phyloP scores from a whole-genome alignment of 2,888 invertebrate genomes.

The Mimas tiliae region DNA sequence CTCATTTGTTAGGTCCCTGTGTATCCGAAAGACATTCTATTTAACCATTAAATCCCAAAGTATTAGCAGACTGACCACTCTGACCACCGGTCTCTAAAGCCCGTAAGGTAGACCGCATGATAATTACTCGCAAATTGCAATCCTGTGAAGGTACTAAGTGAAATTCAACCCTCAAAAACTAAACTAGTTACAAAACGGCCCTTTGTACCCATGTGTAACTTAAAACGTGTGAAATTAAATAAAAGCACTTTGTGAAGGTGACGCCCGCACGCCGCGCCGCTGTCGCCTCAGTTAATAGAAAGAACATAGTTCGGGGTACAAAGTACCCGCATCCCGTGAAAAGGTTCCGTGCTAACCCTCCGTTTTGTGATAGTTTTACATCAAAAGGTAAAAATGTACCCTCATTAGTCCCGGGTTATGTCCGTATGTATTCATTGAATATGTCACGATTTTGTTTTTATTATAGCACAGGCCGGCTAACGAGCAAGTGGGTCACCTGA shows the following conservation, averaged over 20 bases:
- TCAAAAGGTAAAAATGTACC: conserved; percentile 35
- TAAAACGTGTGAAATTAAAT: conserved; percentile 76
- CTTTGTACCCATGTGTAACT: conserved; percentile 45
- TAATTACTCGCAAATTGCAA: conserved; percentile 21
- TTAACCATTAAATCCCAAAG: background rate
- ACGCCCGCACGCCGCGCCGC: conserved; percentile 66
- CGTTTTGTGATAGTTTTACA: conserved; percentile 43
- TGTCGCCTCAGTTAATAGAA: conserved; percentile 28
- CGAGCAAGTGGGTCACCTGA: too few species aligned
- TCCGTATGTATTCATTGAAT: background rate
- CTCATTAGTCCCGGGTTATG: conserved; percentile 19
- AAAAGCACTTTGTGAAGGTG: conserved; percentile 76
- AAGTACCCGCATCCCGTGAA: conserved; percentile 49
- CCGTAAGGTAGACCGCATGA: conserved; percentile 13
- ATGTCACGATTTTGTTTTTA: background rate
- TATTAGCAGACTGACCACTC: background rate
- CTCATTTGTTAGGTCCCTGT: too few species aligned
- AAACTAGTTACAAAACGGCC: conserved; percentile 33
- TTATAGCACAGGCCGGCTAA: too few species aligned
- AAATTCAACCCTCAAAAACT: conserved; percentile 28
- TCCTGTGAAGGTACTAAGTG: conserved; percentile 17
- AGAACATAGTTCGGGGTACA: conserved; percentile 39
- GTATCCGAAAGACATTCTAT: too few species aligned
- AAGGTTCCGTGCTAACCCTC: conserved; percentile 38
- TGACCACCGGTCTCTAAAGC: background rate